Evolutionary conservation across 2,113 vertebrate genomes (phyloP).

Genomic region (Chaetorhynchus papuensis): DNA sequence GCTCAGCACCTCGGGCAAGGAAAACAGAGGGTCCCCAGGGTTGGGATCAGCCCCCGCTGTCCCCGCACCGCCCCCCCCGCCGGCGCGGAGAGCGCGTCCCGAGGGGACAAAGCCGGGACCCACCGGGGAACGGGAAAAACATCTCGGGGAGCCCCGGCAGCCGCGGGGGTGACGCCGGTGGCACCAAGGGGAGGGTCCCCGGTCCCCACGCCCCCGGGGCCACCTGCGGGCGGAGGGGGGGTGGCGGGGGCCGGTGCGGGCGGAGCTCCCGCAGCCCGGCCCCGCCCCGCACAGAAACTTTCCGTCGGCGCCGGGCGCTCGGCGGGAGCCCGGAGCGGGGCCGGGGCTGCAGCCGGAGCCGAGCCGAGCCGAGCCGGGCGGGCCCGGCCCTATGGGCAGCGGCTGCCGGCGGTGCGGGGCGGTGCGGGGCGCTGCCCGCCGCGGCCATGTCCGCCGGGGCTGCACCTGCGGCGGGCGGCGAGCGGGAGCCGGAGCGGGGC

Average conservation of each 20-base stretch:
- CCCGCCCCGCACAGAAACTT: neutral
- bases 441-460: no score
- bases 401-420: neutral
- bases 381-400: neutral
- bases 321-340: neutral
- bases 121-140: neutral
- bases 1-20: neutral
- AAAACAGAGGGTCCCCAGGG: neutral
- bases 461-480: no score
- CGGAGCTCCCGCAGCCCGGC: neutral
- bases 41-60: neutral
- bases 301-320: neutral
- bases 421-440: neutral
- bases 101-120: neutral
- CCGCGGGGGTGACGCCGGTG: neutral
- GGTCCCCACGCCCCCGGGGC: neutral
- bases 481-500: slow-evolving; percentile 67
- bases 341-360: neutral
- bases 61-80: neutral
- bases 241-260: neutral
- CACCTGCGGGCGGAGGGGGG: neutral
- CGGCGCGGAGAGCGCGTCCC: neutral
- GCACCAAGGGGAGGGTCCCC: neutral
- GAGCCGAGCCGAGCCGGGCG: neutral
- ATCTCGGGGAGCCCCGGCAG: neutral